Base-by-base conservation (phyloP, 2,888 invertebrate species). In the Drosophila rubida region DNA sequence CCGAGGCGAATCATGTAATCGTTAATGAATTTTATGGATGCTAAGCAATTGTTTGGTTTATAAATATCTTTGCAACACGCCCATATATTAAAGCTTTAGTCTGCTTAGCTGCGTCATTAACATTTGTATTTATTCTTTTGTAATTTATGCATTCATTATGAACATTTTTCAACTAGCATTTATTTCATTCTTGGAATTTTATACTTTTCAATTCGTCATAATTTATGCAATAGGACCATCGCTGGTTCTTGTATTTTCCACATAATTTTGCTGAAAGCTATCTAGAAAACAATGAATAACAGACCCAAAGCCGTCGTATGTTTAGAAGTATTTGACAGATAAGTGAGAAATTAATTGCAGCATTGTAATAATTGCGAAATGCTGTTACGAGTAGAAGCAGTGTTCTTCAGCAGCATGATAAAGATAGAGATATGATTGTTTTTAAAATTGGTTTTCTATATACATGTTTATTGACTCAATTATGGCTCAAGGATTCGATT, bases 381-480 rank as follows among this genome's bases (percentile, higher is more conserved):
- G 22, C 32, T 49, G 32, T 48, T 19, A 4, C n/a, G 5, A 48
- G 25, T 19, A 30, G 30, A 6, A 48, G 25, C 30, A 30, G 30
- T 5, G 9, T 14, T 45, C 2, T 11, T 11, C 1, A 8, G 27
- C 3, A 11, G 30, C 30, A 11, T 9, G 30, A 11, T 30, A 30
- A 4, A 30, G 11, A 30, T 1, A 30, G 11, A 30, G 30, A 30
- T 11, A 4, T 5, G 23, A 23, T 30, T 4, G 0, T 11, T 14
- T 37, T 27, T 3, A 3, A 1, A 7, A 39, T 50, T 44, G 5
- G 32, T 59, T 51, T 32, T 54, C 32, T 13, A 32, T 27, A 19
- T 57, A 57, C 32, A 32, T n/a, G 32, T 68, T 50, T 68, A 68
- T 64, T 27, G 25, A 9, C 39, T 70, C 4, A 35, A 0, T 41